Percentiles rank a stretch among this genome's conserved stretches.
Conservation (phyloP, 2,888 invertebrate species). For the Laothoe populi region DNA sequence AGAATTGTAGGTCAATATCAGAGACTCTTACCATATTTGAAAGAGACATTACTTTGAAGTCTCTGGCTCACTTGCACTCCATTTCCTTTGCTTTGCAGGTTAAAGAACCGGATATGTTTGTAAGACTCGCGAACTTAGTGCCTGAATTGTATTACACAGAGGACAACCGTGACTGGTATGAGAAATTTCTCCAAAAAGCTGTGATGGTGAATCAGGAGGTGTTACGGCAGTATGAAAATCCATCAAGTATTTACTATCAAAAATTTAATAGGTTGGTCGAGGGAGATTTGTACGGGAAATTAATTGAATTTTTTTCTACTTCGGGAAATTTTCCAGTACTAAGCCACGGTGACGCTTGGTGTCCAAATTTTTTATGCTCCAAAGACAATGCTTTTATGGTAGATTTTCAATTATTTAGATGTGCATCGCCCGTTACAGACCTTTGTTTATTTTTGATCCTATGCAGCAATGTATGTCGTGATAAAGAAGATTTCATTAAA, state of each 20-base stretch:
- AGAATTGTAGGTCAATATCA: constrained; percentile 43
- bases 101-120: constrained; percentile 51
- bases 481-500: constrained; percentile 50
- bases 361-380: constrained; percentile 56
- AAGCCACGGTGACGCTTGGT: constrained; percentile 65
- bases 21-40: constrained; percentile 44
- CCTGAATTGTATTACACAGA: constrained; percentile 56
- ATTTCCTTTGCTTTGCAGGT: constrained; percentile 55
- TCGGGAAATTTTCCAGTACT: constrained; percentile 49
- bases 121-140: constrained; percentile 43
- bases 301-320: constrained; percentile 43
- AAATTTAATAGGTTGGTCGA: constrained; percentile 50
- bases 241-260: constrained; percentile 51
- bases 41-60: constrained; percentile 49
- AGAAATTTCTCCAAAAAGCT: constrained; percentile 50
- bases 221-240: constrained; percentile 49
- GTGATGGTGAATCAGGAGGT: constrained; percentile 50
- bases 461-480: constrained; percentile 44
- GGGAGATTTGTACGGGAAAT: constrained; percentile 52
- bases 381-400: constrained; percentile 50
- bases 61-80: constrained; percentile 62
- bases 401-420: constrained; percentile 61
- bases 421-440: constrained; percentile 56
- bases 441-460: constrained; percentile 50
- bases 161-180: constrained; percentile 53